Conservation (phyloP, 1,140 invertebrate species). For the Anastatus disparis region DNA sequence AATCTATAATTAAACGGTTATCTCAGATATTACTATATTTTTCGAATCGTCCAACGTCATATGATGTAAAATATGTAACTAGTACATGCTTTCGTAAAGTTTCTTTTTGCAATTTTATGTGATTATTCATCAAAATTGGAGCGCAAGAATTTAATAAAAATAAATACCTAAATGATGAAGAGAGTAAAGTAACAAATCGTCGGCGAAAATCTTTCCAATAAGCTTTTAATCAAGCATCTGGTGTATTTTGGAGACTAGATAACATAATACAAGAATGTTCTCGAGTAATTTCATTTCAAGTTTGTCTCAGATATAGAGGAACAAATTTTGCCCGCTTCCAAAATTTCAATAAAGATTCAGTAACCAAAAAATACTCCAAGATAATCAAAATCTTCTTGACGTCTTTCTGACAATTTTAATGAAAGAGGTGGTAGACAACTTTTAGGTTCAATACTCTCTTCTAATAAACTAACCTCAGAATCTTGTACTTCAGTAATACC, state of each 20-base stretch:
- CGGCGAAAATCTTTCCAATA: constrained; percentile 88
- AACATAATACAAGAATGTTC: constrained; percentile 99
- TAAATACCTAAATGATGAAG: constrained; percentile 73
- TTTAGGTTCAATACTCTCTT: constrained; percentile 73
- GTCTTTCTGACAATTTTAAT: constrained; percentile 83
- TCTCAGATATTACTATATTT: constrained; percentile 92
- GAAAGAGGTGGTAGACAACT: constrained; percentile 78
- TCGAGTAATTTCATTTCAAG: constrained; percentile 94
- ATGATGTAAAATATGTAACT: constrained; percentile 79
- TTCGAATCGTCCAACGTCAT: constrained; percentile 90
- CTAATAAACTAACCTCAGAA: constrained; percentile 70
- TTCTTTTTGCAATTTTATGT: constrained; percentile 61
- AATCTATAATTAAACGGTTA: constrained; percentile 91
- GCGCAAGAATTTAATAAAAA: constrained; percentile 67
- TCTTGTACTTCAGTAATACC: constrained; percentile 69
- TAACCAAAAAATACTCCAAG: constrained; percentile 96
- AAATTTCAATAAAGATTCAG: constrained; percentile 87
- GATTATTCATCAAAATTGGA: constrained; percentile 80
- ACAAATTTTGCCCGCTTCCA: constrained; percentile 88
- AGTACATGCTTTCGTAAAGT: constrained; percentile 74
- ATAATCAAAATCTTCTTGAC: constrained; percentile 90
- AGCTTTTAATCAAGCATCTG: constrained; percentile 75
- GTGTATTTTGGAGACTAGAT: constrained; percentile 71
- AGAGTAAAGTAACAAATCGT: constrained; percentile 81
- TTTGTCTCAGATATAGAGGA: constrained; percentile 93